Percentiles rank a stretch among this genome's conserved stretches.
Evolutionary conservation across 2,113 vertebrate species (phyloP).

Genomic region (Grammomys dolichurus): DNA sequence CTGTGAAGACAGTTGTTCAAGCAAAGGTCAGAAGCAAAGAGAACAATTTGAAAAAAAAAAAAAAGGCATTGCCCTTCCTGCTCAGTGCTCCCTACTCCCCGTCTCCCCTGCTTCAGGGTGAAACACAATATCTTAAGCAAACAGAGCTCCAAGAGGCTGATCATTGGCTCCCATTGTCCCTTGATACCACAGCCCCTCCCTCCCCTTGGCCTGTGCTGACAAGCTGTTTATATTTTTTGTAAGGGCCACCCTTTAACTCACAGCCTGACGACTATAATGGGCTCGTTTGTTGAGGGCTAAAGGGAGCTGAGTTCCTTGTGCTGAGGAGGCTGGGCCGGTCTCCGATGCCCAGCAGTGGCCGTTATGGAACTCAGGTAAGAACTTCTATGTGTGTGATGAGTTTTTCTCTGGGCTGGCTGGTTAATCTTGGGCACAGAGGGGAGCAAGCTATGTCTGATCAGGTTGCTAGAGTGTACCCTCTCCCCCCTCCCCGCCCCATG

Average conservation of each 20-base stretch:
- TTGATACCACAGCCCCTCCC: conserved; percentile 81
- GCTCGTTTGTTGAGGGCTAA: conserved; percentile 80
- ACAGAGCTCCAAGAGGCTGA: conserved; percentile 79
- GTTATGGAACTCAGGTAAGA: conserved; percentile 86
- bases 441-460: not conserved
- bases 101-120: conserved; percentile 77
- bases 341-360: conserved; percentile 30
- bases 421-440: not conserved
- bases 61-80: not conserved
- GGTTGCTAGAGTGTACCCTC: not conserved
- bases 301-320: conserved; percentile 60
- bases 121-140: conserved; percentile 85
- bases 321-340: conserved; percentile 61
- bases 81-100: not conserved
- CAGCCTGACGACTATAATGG: conserved; percentile 81
- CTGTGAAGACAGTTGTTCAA: not conserved
- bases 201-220: conserved; percentile 87
- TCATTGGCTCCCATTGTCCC: conserved; percentile 86
- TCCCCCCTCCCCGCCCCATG: not conserved
- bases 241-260: conserved; percentile 86
- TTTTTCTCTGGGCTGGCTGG: conserved; percentile 34
- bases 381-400: not conserved
- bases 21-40: not conserved
- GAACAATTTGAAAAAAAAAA: not conserved
- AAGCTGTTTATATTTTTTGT: conserved; percentile 87